Base-by-base conservation (phyloP, 2,797 vertebrate species). In the Microctenopoma steveboyesi region DNA sequence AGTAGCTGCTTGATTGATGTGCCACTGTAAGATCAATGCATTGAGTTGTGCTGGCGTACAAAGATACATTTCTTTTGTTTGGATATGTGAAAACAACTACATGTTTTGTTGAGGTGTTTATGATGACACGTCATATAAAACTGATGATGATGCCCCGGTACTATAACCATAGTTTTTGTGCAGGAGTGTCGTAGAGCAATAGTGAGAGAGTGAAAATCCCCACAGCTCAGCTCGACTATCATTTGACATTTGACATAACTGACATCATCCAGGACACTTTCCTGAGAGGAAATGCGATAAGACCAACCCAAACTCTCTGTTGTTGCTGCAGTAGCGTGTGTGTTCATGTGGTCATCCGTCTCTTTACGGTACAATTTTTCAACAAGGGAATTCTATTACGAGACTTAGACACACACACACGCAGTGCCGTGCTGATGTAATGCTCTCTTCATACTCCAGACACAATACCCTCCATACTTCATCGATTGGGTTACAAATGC, bases 231-330 rank as follows among this genome's bases (percentile, higher is more conserved):
- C 52, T 66, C 9, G 58, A 59, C 64, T 71, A 72, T 83, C 71
- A 72, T 18, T 18, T 18, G 82, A 71, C 52, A 10, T 69, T 89
- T 85, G 64, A 76, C 71, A 59, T 1, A 54, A 61, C 52, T 87
- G 77, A 88, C 80, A 81, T 79, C 73, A 86, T 75, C 83, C 81
- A 72, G 56, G 75, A 68, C 52, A 72, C 76, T 87, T 92, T 88
- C 91, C 90, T 88, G 72, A 82, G 78, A 90, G 87, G 90, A 93
- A 92, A 87, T 64, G 46, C 0, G 77, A 89, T 87, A 82, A 87
- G 76, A 77, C 55, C 39, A 3, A 52, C 80, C 62, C 76, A 74
- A 86, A 64, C 58, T 53, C 52, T 64, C 67, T 53, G 56, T 53
- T 71, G 49, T 50, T 71, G 49, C 57, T 70, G 69, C 13, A 65